Conservation (phyloP, 1,140 invertebrate genomes). For the Philopotamus ludificatus region DNA sequence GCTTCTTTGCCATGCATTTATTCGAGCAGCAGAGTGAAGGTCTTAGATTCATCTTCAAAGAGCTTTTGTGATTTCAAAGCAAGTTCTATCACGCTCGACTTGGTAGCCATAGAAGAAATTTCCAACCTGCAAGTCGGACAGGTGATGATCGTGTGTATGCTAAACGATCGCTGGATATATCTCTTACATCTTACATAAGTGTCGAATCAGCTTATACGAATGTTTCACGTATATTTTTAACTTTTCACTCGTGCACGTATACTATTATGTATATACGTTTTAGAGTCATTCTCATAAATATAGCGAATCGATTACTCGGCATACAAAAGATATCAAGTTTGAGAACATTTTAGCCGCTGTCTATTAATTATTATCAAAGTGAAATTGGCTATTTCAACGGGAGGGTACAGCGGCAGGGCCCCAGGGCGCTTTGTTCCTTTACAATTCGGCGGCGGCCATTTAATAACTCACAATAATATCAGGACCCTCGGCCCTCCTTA, state of each 20-base stretch:
- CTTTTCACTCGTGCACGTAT: no score
- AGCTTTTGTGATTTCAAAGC: not conserved
- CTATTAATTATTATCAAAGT: not conserved
- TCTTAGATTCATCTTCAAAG: not conserved
- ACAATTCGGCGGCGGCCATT: slow-evolving; percentile 31
- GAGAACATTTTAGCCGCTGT: not conserved
- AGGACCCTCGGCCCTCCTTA: slow-evolving; percentile 27
- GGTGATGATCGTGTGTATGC: not conserved
- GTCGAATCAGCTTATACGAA: no score
- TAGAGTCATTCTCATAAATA: no score
- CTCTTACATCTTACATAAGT: no score
- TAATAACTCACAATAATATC: slow-evolving; percentile 36
- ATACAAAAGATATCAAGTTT: not conserved
- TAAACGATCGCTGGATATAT: no score
- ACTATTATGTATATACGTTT: no score
- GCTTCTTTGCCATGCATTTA: not conserved
- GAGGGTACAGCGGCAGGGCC: no score
- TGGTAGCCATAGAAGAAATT: not conserved
- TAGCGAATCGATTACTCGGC: no score
- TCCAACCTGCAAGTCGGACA: not conserved
- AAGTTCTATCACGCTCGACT: not conserved
- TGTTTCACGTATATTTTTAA: no score
- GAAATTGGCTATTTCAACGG: not conserved
- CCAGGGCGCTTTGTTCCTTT: slow-evolving; percentile 24
- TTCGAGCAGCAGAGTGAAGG: not conserved